phyloP scores from a whole-genome alignment of 2,113 vertebrate species.

The Halcyon malimbica region DNA sequence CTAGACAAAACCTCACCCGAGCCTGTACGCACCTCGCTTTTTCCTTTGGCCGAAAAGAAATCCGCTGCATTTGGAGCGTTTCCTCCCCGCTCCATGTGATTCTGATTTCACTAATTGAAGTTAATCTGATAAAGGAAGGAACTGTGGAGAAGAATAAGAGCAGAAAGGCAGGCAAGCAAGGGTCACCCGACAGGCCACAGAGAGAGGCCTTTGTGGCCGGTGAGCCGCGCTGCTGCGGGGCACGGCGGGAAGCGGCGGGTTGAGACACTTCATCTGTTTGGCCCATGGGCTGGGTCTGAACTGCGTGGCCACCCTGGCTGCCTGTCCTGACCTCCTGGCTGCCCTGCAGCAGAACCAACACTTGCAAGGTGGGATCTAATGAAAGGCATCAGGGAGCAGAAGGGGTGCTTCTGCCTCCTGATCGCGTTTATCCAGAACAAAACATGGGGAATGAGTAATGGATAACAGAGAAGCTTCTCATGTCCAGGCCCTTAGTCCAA shows the following conservation, averaged over 20 bases:
- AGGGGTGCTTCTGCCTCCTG: not conserved
- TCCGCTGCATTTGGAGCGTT: not conserved
- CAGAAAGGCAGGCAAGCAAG: conserved; percentile 37
- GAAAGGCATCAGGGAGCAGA: conserved; percentile 35
- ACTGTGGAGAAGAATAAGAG: conserved; percentile 29
- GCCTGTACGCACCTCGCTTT: not conserved
- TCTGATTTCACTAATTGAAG: conserved; percentile 76
- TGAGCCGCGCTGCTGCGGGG: not conserved
- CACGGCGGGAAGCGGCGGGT: not conserved
- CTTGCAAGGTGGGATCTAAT: conserved; percentile 38
- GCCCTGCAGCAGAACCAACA: not conserved
- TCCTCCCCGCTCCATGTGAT: conserved; percentile 66
- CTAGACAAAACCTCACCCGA: not conserved
- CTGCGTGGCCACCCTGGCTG: not conserved
- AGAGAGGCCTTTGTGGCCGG: conserved; percentile 48
- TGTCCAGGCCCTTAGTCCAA: not conserved
- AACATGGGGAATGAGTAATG: not conserved
- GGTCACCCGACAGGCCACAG: conserved; percentile 14
- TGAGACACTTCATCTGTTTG: conserved; percentile 25
- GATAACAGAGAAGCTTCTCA: conserved; percentile 13
- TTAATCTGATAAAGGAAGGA: conserved; percentile 81
- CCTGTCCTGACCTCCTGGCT: not conserved
- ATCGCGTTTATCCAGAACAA: not conserved
- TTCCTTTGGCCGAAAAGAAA: not conserved
- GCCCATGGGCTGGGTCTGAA: conserved; percentile 20